Conservation (phyloP, 2,113 vertebrate species). For the Emydura subglobosa region DNA sequence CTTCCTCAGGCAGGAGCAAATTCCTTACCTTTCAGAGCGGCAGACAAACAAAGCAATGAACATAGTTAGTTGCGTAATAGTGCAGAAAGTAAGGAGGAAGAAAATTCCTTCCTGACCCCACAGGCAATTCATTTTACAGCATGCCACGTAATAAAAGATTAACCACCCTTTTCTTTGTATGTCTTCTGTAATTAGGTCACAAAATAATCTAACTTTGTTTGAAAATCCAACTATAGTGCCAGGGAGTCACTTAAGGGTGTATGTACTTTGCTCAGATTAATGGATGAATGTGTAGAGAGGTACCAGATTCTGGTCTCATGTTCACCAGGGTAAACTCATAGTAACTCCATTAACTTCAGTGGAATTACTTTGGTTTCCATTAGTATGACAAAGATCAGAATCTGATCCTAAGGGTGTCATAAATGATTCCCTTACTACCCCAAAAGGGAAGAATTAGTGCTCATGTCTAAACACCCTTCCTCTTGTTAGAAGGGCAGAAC, state of each 20-base stretch:
- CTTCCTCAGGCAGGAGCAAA: not conserved
- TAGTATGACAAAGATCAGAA: not conserved
- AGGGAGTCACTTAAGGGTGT: not conserved
- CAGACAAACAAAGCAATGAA: not conserved
- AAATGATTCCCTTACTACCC: not conserved
- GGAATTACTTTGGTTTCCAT: not conserved
- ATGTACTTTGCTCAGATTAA: not conserved
- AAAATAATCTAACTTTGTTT: fast-evolving
- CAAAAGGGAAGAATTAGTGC: not conserved
- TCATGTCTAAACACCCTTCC: not conserved
- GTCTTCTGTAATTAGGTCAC: fast-evolving
- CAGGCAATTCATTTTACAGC: not conserved
- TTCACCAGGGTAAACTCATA: not conserved
- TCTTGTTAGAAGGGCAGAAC: not conserved
- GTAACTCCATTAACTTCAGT: not conserved
- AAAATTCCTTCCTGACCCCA: not conserved
- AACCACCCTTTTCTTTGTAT: not conserved
- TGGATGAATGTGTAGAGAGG: not conserved
- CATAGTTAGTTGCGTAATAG: not conserved
- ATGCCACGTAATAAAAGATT: not conserved
- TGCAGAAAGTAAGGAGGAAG: fast-evolving
- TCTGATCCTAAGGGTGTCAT: not conserved
- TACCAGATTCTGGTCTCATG: not conserved
- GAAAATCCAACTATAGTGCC: not conserved
- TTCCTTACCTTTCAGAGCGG: not conserved